These are phyloP conservation scores for Penaeus chinensis DNA, from an alignment of 1,140 invertebrate genomes.

Conservation along the genomic window DNA sequence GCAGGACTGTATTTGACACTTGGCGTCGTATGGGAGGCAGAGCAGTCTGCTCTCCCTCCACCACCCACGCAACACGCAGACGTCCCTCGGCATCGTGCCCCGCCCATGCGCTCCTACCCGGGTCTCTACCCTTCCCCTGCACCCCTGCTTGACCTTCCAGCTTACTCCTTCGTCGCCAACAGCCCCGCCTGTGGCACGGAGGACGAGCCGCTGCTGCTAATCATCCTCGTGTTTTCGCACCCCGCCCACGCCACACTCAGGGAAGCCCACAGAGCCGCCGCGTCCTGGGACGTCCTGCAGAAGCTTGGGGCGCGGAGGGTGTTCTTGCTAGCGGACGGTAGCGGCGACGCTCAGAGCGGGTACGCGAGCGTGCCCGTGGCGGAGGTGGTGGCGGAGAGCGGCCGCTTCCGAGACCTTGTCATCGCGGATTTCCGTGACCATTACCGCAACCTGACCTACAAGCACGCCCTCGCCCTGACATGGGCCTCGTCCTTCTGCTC, in stretches of 20 bases:
- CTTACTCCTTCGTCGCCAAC: constrained; percentile 27
- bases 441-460: constrained; percentile 88
- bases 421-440: constrained; percentile 83
- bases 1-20: neutral
- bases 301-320: constrained; percentile 74
- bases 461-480: constrained; percentile 86
- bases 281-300: constrained; percentile 72
- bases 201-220: neutral
- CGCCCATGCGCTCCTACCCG: neutral
- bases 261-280: constrained; percentile 77
- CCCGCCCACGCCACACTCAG: constrained; percentile 65
- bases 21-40: constrained; percentile 36
- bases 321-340: constrained; percentile 78
- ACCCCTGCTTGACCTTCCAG: constrained; percentile 26
- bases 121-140: constrained; percentile 20
- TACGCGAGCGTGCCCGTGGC: constrained; percentile 18
- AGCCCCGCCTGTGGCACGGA: constrained; percentile 14
- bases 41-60: neutral
- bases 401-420: constrained; percentile 77
- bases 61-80: neutral
- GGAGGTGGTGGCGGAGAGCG: constrained; percentile 74
- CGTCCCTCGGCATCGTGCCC: neutral
- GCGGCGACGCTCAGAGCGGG: constrained; percentile 6
- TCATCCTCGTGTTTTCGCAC: constrained; percentile 38
- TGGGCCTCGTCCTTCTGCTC: constrained; percentile 78